Conservation (phyloP, 2,888 invertebrate genomes). For the Drosophila putrida region DNA sequence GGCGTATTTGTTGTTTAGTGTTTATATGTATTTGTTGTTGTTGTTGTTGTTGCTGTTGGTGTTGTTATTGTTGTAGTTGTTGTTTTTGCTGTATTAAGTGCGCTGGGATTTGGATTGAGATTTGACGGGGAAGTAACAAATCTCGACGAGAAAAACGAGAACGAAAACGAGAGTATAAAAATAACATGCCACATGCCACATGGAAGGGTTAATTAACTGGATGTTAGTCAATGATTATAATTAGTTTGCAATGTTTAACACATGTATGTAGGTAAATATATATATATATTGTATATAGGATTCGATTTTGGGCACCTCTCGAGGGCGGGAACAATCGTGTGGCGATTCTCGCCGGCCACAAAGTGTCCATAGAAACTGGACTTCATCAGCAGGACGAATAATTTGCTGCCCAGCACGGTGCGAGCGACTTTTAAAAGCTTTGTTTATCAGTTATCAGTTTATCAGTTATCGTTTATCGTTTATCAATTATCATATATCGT, state of each 20-base stretch:
- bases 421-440: constrained; percentile 94
- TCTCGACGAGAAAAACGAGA: constrained; percentile 1
- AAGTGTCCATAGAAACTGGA: constrained; percentile 99
- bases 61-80: neutral
- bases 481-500: constrained; percentile 7
- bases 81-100: neutral
- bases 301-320: constrained; percentile 87
- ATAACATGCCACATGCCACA: constrained; percentile 47
- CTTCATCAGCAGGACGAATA: constrained; percentile 95
- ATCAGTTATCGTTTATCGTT: constrained; percentile 15
- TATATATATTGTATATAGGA: neutral
- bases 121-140: constrained; percentile 4
- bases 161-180: neutral
- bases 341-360: constrained; percentile 97
- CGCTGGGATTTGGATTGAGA: constrained; percentile 2
- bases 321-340: constrained; percentile 93
- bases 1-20: neutral
- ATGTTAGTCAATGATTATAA: constrained; percentile 12
- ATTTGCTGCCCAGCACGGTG: constrained; percentile 90
- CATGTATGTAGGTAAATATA: neutral
- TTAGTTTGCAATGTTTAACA: constrained; percentile 3
- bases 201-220: neutral
- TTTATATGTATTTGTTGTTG: neutral
- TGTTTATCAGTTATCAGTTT: neutral
- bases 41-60: neutral